A percentile compares a stretch with the other conserved stretches of the same genome.
Evolutionary conservation across 2,113 vertebrate genomes (phyloP).

Genomic region (Ceyx cyanopectus): DNA sequence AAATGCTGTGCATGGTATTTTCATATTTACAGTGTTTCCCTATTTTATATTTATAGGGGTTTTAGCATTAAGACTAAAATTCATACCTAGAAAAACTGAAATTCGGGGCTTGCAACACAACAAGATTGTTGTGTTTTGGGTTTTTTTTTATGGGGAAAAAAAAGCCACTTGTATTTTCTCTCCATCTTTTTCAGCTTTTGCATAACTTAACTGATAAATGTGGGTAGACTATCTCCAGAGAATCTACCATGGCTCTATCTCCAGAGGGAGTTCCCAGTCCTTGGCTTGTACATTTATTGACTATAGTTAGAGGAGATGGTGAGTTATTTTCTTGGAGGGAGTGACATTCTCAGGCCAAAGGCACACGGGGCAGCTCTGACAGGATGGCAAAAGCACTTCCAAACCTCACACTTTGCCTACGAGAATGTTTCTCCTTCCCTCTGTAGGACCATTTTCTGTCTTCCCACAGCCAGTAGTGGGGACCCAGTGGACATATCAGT

Average conservation of each 20-base stretch:
- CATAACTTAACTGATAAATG: not conserved
- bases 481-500: not conserved
- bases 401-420: not conserved
- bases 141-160: not conserved
- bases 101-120: not conserved
- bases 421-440: not conserved
- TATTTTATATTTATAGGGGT: not conserved
- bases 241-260: not conserved
- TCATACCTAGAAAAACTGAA: not conserved
- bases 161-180: not conserved
- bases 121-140: not conserved
- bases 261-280: not conserved
- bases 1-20: not conserved
- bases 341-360: not conserved
- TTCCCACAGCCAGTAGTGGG: not conserved
- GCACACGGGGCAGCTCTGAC: not conserved
- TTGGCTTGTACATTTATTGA: rapidly evolving
- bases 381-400: not conserved
- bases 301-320: not conserved
- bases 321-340: not conserved
- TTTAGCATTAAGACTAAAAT: not conserved
- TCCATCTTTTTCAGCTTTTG: not conserved
- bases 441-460: not conserved
- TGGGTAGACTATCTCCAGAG: not conserved
- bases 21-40: not conserved